Conservation (phyloP, 2,113 vertebrate genomes). For the Variabilichromis moorii region DNA sequence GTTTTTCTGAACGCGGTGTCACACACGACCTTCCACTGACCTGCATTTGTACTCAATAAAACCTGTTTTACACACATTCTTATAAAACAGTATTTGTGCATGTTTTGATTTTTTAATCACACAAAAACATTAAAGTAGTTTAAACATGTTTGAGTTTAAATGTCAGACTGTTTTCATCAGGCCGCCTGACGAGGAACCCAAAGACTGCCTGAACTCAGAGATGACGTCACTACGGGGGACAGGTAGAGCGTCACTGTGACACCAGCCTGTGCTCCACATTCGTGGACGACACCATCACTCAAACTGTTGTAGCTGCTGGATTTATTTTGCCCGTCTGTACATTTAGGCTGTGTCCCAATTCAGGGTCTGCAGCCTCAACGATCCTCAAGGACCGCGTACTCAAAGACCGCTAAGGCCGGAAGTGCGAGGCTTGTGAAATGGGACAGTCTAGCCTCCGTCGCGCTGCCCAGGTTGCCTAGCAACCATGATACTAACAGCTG, state of each 20-base stretch:
- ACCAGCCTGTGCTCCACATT: not conserved
- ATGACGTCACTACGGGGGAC: fast-evolving
- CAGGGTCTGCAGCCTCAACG: too few relatives aligned
- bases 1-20: not conserved
- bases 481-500: too few relatives aligned
- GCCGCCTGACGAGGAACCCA: fast-evolving
- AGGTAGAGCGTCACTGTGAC: not conserved
- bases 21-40: not conserved
- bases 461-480: too few relatives aligned
- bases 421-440: too few relatives aligned
- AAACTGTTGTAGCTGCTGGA: not conserved
- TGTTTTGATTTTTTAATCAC: not conserved
- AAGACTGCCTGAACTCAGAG: not conserved
- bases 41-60: slow-evolving; percentile 12
- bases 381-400: fast-evolving
- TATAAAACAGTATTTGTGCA: not conserved
- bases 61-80: slow-evolving; percentile 17
- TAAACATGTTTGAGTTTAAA: not conserved
- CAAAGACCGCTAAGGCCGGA: fast-evolving
- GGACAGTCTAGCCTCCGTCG: too few relatives aligned
- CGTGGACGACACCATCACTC: fast-evolving
- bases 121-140: not conserved
- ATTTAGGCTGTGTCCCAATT: not conserved
- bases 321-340: not conserved
- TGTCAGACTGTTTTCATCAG: fast-evolving